Base-by-base conservation (phyloP, 35 echinoderm and acorn worm species). In the Lytechinus pictus region DNA sequence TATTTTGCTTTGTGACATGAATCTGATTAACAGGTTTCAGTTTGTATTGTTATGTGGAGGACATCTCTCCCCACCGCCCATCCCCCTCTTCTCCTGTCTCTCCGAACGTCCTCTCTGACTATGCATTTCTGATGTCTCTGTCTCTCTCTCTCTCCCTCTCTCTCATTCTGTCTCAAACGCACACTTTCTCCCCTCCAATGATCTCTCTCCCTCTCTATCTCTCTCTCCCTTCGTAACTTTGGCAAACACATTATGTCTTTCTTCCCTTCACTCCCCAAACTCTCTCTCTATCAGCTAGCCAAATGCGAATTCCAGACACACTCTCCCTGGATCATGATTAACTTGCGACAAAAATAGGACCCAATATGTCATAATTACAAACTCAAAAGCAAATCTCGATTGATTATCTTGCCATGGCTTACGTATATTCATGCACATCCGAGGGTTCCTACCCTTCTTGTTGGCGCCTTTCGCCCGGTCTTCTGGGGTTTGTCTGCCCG, bases 281-380 rank as follows among this genome's bases (percentile, higher is more conserved):
- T 79, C 14, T 79, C 66, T 1, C n/a, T 24, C 19, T n/a, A 7
- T 79, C 66, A 8, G n/a, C 19, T 5, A 79, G 66, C n/a, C 66
- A 79, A 79, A 79, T 79, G 66, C 66, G 33, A 79, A 24, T 24
- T 79, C 19, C 66, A 79, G 66, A 79, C 66, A 79, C 66, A 79
- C 66, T 24, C 14, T 79, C 66, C 66, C 66, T 79, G 6, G 66
- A 79, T 79, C 66, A 24, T 79, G 66, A 79, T 79, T 79, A 79
- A 79, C 66, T 79, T 24, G 66, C 19, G 16, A 79, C 19, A 79
- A 79, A 79, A 79, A 79, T 79, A 79, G 66, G 66, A 79, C 66
- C 66, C 66, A 79, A 79, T 79, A 79, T 79, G 66, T 79, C 66
- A 79, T 79, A 79, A 79, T 79, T 79, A 24, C 66, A 79, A 79